Percentiles rank a stretch among this genome's conserved stretches.
These are phyloP conservation scores for Etia nguti DNA, from an alignment of 2,113 vertebrate species.

Conservation along the genomic window DNA sequence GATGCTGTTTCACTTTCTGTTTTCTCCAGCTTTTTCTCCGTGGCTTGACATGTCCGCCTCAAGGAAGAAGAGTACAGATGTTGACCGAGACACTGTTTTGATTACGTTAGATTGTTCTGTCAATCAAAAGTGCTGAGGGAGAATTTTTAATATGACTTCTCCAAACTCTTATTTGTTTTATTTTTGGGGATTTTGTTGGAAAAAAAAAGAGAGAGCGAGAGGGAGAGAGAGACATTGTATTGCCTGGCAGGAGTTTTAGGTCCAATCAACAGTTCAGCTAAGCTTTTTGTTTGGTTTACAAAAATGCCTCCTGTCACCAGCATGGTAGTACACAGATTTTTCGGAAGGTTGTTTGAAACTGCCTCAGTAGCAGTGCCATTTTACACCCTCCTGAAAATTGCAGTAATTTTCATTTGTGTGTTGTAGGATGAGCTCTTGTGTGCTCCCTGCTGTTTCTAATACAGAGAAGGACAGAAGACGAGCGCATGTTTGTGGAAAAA, in stretches of 20 bases:
- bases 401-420: constrained; percentile 14
- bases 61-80: constrained; percentile 28
- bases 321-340: background rate
- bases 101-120: background rate
- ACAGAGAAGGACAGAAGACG: background rate
- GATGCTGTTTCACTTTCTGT: constrained; percentile 45
- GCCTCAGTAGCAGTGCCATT: background rate
- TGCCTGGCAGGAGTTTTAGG: background rate
- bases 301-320: background rate
- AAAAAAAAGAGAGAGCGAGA: background rate
- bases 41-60: constrained; percentile 16
- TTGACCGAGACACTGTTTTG: constrained; percentile 7
- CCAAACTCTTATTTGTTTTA: background rate
- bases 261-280: background rate
- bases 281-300: background rate
- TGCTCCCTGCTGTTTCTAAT: background rate
- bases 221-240: background rate
- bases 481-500: background rate
- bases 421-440: background rate
- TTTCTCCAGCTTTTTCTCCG: constrained; percentile 6
- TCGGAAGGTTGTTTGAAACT: constrained; percentile 4
- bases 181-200: background rate
- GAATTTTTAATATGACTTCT: background rate
- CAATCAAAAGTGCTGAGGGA: background rate
- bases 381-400: constrained; percentile 12